Evolutionary conservation across 2,113 vertebrate genomes (phyloP).

Genomic region (Stegostoma tigrinum): DNA sequence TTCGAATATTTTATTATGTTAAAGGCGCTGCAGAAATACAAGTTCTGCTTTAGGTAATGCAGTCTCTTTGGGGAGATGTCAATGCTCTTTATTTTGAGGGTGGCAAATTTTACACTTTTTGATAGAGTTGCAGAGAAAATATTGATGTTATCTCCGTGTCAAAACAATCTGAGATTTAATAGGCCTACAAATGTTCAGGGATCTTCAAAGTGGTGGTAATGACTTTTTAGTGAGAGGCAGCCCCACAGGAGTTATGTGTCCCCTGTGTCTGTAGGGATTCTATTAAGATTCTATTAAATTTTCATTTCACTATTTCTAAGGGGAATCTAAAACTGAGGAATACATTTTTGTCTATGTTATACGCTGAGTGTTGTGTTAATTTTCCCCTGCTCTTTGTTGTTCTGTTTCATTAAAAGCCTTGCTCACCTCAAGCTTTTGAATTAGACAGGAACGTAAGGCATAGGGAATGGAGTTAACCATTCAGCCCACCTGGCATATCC

Average conservation of each 20-base stretch:
- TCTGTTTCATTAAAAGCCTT: background rate
- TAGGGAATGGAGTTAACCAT: too few relatives aligned
- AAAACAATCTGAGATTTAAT: background rate
- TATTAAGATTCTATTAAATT: background rate
- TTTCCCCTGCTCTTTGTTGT: background rate
- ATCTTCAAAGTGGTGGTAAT: background rate
- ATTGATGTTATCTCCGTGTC: background rate
- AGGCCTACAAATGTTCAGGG: background rate
- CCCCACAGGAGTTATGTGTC: background rate
- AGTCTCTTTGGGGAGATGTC: background rate
- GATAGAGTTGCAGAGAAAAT: background rate
- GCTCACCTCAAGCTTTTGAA: background rate
- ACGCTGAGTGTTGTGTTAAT: background rate
- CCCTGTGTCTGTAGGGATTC: background rate
- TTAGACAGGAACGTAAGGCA: too few relatives aligned
- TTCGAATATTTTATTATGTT: background rate
- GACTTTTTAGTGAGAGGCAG: background rate
- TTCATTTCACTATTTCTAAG: background rate
- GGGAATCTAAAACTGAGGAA: background rate
- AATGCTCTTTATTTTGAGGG: background rate
- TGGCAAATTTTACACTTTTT: background rate
- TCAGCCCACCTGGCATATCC: too few relatives aligned
- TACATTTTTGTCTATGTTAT: background rate
- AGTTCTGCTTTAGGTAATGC: background rate
- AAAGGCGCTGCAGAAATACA: background rate